phyloP scores from a whole-genome alignment of 2,888 invertebrate genomes.

The Plemyria rubiginata region DNA sequence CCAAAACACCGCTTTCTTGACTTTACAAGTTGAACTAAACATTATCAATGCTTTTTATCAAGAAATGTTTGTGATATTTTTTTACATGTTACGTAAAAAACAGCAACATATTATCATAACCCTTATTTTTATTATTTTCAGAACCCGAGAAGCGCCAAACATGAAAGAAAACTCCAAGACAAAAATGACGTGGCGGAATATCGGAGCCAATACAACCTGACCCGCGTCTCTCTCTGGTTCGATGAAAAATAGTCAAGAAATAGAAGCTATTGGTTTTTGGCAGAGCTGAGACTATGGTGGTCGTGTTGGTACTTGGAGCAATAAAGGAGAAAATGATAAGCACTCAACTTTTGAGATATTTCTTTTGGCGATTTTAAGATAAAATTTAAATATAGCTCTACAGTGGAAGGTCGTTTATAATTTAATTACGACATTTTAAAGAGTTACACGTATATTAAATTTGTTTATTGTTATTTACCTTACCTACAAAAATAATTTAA shows the following conservation, averaged over 20 bases:
- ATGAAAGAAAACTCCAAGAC: conserved; percentile 22
- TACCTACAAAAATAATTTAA: too few species aligned
- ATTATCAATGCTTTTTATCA: too few species aligned
- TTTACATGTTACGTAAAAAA: too few species aligned
- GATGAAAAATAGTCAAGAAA: neutral
- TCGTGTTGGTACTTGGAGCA: conserved; percentile 8
- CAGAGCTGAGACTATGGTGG: conserved; percentile 14
- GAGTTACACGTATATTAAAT: too few species aligned
- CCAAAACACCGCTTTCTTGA: too few species aligned
- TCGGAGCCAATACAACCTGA: conserved; percentile 16
- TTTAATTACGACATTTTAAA: too few species aligned
- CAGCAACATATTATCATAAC: too few species aligned
- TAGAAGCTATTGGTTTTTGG: conserved; percentile 7
- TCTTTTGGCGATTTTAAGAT: conserved; percentile 11
- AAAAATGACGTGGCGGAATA: conserved; percentile 24
- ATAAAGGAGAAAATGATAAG: conserved; percentile 21
- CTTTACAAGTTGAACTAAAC: too few species aligned
- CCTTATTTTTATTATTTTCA: conserved; percentile 21
- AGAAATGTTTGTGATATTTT: too few species aligned
- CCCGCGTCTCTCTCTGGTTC: conserved; percentile 6
- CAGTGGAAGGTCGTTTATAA: too few species aligned
- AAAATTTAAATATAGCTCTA: neutral
- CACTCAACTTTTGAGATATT: conserved; percentile 22
- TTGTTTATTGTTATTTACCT: too few species aligned
- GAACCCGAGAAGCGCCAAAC: conserved; percentile 22